Conservation (phyloP, 2,797 vertebrate genomes). For the Lepidocolaptes lacrymiger region DNA sequence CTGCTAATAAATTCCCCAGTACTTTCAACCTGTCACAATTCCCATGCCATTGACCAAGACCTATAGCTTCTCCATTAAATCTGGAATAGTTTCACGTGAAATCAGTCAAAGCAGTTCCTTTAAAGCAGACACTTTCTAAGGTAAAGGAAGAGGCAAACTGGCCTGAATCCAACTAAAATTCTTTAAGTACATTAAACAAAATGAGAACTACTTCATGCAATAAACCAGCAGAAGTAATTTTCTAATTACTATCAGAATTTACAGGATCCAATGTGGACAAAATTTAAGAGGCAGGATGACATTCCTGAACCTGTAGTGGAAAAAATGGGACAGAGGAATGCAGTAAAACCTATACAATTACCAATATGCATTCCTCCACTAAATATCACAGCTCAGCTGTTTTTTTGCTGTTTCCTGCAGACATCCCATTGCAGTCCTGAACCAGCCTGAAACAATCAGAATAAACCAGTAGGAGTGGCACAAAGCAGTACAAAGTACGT, state of each 20-base stretch:
- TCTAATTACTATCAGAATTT: background rate
- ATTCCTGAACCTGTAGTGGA: background rate
- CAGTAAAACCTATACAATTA: background rate
- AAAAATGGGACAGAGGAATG: background rate
- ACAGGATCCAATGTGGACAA: background rate
- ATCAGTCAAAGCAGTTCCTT: background rate
- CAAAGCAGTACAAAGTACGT: slow-evolving; percentile 27
- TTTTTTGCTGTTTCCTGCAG: background rate
- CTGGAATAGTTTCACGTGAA: background rate
- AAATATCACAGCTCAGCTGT: accelerated
- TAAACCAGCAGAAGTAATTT: background rate
- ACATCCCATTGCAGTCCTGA: background rate
- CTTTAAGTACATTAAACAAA: background rate
- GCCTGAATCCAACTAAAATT: background rate
- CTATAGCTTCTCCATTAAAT: background rate
- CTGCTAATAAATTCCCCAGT: background rate
- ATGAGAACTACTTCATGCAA: background rate
- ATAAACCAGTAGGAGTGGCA: background rate
- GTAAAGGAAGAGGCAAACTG: background rate
- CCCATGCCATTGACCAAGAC: background rate
- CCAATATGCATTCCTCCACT: background rate
- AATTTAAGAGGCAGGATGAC: background rate
- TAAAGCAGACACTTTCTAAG: background rate
- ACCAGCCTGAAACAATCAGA: background rate
- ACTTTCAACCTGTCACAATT: background rate